Conservation (phyloP, 2,888 invertebrate genomes). For the Nomada fabriciana region DNA sequence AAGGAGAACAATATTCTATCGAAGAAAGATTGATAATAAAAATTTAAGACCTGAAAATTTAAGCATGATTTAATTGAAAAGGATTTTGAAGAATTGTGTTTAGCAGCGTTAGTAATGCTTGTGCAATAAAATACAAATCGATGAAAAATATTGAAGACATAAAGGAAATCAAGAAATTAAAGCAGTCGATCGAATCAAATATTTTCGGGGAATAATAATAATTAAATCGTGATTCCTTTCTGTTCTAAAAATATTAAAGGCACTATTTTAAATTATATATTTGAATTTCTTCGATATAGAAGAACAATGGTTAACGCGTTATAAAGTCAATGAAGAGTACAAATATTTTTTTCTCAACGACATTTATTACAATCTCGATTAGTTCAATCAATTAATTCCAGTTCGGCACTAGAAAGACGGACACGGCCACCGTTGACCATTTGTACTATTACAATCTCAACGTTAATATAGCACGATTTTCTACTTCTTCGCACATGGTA, state of each 20-base stretch:
- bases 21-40: neutral
- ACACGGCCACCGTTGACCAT: constrained; percentile 34
- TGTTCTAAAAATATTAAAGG: neutral
- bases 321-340: constrained; percentile 13
- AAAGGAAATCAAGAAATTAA: neutral
- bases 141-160: neutral
- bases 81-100: neutral
- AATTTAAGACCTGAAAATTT: too few species aligned
- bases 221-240: neutral
- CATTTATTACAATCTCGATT: constrained; percentile 41
- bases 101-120: neutral
- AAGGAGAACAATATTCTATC: neutral
- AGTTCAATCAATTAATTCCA: constrained; percentile 36
- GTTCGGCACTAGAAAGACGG: constrained; percentile 42
- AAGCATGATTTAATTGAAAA: neutral
- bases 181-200: neutral
- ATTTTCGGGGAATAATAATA: neutral
- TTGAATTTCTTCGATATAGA: neutral
- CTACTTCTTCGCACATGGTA: neutral
- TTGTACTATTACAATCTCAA: constrained; percentile 32
- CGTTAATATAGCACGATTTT: constrained; percentile 5
- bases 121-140: neutral
- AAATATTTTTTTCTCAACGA: constrained; percentile 26
- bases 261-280: neutral
- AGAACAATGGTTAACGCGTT: neutral